phyloP scores from a whole-genome alignment of 2,888 invertebrate species.

The Drosophila anomelani region DNA sequence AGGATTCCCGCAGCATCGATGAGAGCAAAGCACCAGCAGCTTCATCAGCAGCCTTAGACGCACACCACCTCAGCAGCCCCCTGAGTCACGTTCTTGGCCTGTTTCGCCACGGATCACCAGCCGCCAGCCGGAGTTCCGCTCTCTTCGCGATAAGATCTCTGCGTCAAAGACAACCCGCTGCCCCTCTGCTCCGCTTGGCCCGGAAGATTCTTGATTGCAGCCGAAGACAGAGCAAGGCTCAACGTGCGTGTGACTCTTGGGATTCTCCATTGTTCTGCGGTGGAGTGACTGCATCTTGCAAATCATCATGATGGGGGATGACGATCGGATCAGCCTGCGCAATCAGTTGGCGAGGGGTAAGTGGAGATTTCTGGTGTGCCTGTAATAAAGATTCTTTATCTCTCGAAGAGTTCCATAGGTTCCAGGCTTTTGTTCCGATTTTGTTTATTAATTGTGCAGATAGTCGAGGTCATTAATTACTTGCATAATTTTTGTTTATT shows the following conservation, averaged over 20 bases:
- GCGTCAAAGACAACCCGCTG: neutral
- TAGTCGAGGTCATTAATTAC: neutral
- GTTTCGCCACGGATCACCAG: slow-evolving; percentile 24
- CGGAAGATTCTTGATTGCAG: slow-evolving; percentile 15
- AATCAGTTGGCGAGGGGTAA: slow-evolving; percentile 82
- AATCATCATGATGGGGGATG: slow-evolving; percentile 48
- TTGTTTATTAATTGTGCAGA: neutral
- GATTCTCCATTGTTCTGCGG: slow-evolving; percentile 27
- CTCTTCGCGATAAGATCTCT: slow-evolving; percentile 4
- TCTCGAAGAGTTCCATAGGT: neutral
- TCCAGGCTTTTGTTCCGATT: neutral
- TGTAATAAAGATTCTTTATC: neutral
- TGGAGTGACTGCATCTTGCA: slow-evolving; percentile 22
- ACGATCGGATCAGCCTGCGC: slow-evolving; percentile 44
- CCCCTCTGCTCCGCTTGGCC: neutral
- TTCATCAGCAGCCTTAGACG: slow-evolving; percentile 1
- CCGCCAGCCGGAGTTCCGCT: neutral
- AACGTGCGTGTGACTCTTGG: slow-evolving; percentile 7
- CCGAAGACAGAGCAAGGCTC: neutral
- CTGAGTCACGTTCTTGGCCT: slow-evolving; percentile 38
- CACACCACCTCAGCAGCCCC: slow-evolving; percentile 35
- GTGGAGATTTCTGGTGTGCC: slow-evolving; percentile 18
- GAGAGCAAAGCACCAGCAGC: slow-evolving; percentile 11
- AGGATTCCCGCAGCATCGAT: slow-evolving; percentile 38
- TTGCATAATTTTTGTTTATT: neutral